A percentile compares a stretch with the other conserved stretches of the same genome.
Conservation (phyloP, 2,888 invertebrate genomes). For the Melinaea menophilus region DNA sequence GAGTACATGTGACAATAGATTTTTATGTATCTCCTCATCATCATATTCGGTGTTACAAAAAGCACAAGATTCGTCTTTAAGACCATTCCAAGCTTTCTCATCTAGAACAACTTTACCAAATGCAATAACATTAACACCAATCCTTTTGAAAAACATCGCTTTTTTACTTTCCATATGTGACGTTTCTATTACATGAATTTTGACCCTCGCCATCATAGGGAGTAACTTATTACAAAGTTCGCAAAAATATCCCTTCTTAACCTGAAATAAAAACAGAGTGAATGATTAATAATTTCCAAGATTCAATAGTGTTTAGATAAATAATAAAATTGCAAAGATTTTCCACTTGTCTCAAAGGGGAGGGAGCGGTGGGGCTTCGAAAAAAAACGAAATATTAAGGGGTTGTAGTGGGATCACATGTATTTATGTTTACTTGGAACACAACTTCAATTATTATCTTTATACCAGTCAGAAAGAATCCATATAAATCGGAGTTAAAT, state of each 20-base stretch:
- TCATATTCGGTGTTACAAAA: constrained; percentile 53
- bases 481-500: no score
- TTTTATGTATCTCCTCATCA: constrained; percentile 43
- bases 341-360: no score
- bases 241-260: constrained; percentile 55
- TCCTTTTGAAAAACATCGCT: constrained; percentile 33
- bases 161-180: constrained; percentile 44
- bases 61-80: constrained; percentile 47
- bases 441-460: no score
- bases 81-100: constrained; percentile 53
- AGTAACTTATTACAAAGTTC: constrained; percentile 51
- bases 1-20: constrained; percentile 42
- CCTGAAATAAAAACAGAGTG: constrained; percentile 40
- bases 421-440: no score
- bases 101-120: constrained; percentile 43
- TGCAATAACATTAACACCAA: constrained; percentile 38
- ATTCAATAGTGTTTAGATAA: not conserved
- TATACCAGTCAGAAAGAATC: no score
- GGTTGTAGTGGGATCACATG: no score
- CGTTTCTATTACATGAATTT: constrained; percentile 45
- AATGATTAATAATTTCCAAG: not conserved
- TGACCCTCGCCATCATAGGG: constrained; percentile 44
- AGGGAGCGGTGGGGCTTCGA: no score
- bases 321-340: no score
- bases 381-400: no score